Percentiles rank a stretch among this genome's conserved stretches.
Conservation (phyloP, 2,113 vertebrate genomes). For the Tiliqua scincoides region DNA sequence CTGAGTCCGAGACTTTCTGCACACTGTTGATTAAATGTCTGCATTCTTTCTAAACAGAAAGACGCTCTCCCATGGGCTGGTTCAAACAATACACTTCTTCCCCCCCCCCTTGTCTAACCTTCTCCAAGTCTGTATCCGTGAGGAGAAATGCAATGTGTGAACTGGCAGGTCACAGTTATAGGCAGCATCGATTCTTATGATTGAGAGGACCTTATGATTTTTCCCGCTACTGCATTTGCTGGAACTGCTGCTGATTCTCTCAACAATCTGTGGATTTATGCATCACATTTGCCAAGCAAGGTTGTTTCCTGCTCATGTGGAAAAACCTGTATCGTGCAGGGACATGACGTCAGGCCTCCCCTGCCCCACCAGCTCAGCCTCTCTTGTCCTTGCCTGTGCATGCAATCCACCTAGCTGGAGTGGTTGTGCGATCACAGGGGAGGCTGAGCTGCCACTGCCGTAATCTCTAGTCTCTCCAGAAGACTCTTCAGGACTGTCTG, state of each 20-base stretch:
- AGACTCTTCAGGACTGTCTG: too few species aligned
- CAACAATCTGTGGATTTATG: background rate
- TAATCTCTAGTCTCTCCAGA: too few species aligned
- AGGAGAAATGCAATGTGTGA: background rate
- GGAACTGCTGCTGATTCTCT: background rate
- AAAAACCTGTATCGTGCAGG: background rate
- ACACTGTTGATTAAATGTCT: slow-evolving; percentile 72
- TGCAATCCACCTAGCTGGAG: too few species aligned
- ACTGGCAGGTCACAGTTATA: background rate
- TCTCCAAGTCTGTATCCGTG: background rate
- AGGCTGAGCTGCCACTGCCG: too few species aligned
- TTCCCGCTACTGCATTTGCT: background rate
- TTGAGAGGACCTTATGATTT: background rate
- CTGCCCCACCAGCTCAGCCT: too few species aligned
- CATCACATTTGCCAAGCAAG: background rate
- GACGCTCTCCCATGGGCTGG: slow-evolving; percentile 68
- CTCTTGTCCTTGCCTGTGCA: too few species aligned
- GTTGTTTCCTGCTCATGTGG: background rate
- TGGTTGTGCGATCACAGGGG: too few species aligned
- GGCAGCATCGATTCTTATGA: background rate
- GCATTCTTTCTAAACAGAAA: slow-evolving; percentile 75
- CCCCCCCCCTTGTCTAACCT: background rate
- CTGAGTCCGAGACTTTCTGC: slow-evolving; percentile 54
- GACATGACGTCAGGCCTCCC: too few species aligned
- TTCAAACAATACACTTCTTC: background rate